A percentile compares a stretch with the other conserved stretches of the same genome.
These are phyloP conservation scores for Hirtodrosophila alboralis DNA, from an alignment of 2,888 invertebrate species.

Conservation along the genomic window DNA sequence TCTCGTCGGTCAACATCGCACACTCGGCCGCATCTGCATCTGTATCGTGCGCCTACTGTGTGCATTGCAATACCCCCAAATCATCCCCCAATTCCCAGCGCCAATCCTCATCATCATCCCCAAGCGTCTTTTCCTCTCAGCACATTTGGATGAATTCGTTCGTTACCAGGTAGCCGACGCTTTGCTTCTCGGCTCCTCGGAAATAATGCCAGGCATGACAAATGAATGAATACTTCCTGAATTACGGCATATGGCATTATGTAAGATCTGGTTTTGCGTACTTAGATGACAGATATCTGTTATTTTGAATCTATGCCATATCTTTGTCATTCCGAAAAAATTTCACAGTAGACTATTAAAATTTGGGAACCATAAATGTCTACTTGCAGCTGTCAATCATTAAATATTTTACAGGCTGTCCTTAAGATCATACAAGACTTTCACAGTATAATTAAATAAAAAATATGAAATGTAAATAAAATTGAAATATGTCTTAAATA, in stretches of 20 bases:
- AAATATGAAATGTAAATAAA: no score
- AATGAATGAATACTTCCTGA: conserved; percentile 77
- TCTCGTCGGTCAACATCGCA: conserved; percentile 61
- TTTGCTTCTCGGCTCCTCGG: conserved; percentile 27
- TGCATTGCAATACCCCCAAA: conserved; percentile 27
- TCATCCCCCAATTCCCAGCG: conserved; percentile 8
- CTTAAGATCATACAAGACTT: no score
- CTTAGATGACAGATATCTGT: conserved; percentile 34
- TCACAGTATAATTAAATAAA: no score
- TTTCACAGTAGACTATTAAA: no score
- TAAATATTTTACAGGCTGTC: no score
- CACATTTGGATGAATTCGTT: neutral
- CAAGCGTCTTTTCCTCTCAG: conserved; percentile 7
- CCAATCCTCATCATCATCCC: conserved; percentile 3
- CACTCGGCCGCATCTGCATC: conserved; percentile 63
- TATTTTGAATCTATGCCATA: neutral
- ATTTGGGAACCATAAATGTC: no score
- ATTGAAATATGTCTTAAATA: no score
- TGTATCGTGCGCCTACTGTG: conserved; percentile 54
- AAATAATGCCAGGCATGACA: conserved; percentile 56
- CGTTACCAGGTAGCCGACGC: conserved; percentile 45
- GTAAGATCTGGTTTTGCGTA: conserved; percentile 32
- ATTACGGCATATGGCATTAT: conserved; percentile 59
- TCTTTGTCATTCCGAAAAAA: neutral
- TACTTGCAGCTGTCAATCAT: no score